These are phyloP conservation scores for Enteromius anoplus DNA, from an alignment of 2,797 vertebrate genomes.

Conservation along the genomic window DNA sequence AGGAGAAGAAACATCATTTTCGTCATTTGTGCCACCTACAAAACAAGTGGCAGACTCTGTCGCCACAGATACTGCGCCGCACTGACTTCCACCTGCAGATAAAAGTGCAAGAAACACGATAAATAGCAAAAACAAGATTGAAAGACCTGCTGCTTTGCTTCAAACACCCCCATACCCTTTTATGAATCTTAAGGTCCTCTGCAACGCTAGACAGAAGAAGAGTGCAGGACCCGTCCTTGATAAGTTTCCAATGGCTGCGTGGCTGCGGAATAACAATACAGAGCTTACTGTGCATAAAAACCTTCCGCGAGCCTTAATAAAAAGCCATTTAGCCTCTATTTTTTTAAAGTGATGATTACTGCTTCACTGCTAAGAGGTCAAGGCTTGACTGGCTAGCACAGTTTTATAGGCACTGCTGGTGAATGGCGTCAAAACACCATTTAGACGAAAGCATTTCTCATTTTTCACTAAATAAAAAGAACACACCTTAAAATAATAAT, in stretches of 20 bases:
- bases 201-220: not conserved
- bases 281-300: slow-evolving; percentile 4
- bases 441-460: not conserved
- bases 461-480: not conserved
- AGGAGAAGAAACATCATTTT: slow-evolving; percentile 35
- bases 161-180: slow-evolving; percentile 40
- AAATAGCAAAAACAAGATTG: slow-evolving; percentile 30
- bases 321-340: slow-evolving; percentile 24
- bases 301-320: not conserved
- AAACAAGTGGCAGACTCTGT: slow-evolving; percentile 39
- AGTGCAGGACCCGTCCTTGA: slow-evolving; percentile 38
- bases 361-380: not conserved
- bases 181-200: slow-evolving; percentile 24
- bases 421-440: not conserved
- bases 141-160: slow-evolving; percentile 25
- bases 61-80: slow-evolving; percentile 1
- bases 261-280: slow-evolving; percentile 6
- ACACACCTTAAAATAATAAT: not conserved
- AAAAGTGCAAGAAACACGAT: slow-evolving; percentile 27
- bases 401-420: not conserved
- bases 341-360: not conserved
- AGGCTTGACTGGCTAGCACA: not conserved
- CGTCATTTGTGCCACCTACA: slow-evolving; percentile 10
- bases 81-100: slow-evolving; percentile 33
- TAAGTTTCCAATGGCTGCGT: slow-evolving; percentile 14